Percentiles rank a stretch among this genome's conserved stretches.
Evolutionary conservation across 2,797 vertebrate genomes (phyloP).

Genomic region (Sebastolobus altivelis): DNA sequence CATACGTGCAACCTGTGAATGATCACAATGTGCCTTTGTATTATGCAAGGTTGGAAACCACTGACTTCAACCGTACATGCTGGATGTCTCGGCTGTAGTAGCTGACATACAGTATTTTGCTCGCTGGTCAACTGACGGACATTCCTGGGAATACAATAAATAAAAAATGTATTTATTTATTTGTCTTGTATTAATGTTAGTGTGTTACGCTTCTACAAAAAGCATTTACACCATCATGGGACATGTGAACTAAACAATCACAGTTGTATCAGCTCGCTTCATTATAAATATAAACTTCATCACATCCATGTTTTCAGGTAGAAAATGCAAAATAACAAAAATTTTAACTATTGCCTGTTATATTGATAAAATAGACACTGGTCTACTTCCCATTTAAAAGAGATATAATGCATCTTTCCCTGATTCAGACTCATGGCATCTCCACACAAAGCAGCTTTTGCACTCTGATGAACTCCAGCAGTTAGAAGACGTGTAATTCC

Average conservation of each 20-base stretch:
- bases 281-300: not conserved
- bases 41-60: not conserved
- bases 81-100: not conserved
- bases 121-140: not conserved
- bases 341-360: not conserved
- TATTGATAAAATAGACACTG: constrained; percentile 3
- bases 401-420: not conserved
- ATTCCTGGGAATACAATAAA: not conserved
- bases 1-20: no score
- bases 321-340: not conserved
- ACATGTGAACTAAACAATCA: not conserved
- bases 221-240: not conserved
- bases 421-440: not conserved
- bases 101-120: not conserved
- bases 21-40: not conserved
- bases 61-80: not conserved
- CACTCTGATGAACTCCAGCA: constrained; percentile 27
- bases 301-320: not conserved
- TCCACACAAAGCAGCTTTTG: constrained; percentile 36
- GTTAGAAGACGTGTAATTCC: constrained; percentile 27
- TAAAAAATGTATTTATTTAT: no score
- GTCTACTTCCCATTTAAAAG: not conserved
- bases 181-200: not conserved
- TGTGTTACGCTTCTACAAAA: not conserved
- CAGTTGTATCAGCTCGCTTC: not conserved